phyloP scores from a whole-genome alignment of 2,888 invertebrate genomes.

The Crocallis elinguaria region DNA sequence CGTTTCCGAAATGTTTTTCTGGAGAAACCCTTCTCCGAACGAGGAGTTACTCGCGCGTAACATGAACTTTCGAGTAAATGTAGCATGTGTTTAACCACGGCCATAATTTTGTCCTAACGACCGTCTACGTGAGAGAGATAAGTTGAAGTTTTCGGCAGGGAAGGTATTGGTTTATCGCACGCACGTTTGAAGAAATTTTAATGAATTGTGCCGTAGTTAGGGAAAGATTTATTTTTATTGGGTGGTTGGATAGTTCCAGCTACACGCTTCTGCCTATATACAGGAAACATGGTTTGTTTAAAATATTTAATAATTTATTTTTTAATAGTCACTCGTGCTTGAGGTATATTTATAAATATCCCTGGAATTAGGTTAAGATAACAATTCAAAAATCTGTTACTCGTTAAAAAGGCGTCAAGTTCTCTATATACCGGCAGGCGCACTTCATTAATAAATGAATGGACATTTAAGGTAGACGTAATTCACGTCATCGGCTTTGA shows the following conservation, averaged over 20 bases:
- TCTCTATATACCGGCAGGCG: no score
- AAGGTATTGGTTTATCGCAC: constrained; percentile 77
- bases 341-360: no score
- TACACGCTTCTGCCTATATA: constrained; percentile 18
- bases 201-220: constrained; percentile 71
- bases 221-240: constrained; percentile 59
- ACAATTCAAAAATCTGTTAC: no score
- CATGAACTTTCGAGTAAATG: constrained; percentile 81
- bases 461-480: no score
- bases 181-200: constrained; percentile 80
- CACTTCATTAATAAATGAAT: no score
- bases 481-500: no score
- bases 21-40: constrained; percentile 64
- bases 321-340: no score
- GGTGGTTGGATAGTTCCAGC: constrained; percentile 47
- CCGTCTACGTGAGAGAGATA: constrained; percentile 81
- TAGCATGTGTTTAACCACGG: constrained; percentile 82
- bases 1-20: constrained; percentile 55
- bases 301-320: no score
- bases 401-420: no score
- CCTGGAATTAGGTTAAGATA: no score
- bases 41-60: constrained; percentile 75
- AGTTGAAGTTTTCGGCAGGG: constrained; percentile 77
- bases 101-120: constrained; percentile 80
- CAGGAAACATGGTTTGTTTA: not conserved